Conservation (phyloP, 2,797 vertebrate genomes). For the Graptemys geographica region DNA sequence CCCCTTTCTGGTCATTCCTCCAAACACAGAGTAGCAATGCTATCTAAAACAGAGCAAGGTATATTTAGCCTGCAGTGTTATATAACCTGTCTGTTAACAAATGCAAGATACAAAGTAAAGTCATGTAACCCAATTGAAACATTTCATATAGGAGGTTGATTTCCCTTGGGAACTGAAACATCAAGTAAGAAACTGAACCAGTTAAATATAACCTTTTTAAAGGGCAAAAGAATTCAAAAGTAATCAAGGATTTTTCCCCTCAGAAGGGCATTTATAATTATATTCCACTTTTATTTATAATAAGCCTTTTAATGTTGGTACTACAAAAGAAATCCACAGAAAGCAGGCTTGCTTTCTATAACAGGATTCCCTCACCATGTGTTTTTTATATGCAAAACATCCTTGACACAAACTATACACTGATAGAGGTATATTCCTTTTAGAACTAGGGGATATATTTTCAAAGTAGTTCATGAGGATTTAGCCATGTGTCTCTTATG, state of each 20-base stretch:
- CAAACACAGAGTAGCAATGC: not conserved
- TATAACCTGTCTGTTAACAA: conserved; percentile 78
- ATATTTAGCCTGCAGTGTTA: conserved; percentile 74
- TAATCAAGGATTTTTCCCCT: conserved; percentile 76
- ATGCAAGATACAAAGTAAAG: conserved; percentile 79
- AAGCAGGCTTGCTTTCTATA: conserved; percentile 70
- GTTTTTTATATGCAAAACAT: conserved; percentile 74
- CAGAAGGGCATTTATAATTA: conserved; percentile 79
- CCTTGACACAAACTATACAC: conserved; percentile 44
- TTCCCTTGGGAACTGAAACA: conserved; percentile 78
- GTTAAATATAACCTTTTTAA: conserved; percentile 81
- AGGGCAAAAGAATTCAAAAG: conserved; percentile 80
- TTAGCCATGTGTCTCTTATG: conserved; percentile 44
- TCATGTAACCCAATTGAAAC: conserved; percentile 79
- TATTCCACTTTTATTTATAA: conserved; percentile 80
- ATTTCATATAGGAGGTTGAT: conserved; percentile 75
- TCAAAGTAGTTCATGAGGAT: conserved; percentile 30
- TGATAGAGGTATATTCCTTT: conserved; percentile 56
- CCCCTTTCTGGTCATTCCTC: conserved; percentile 3
- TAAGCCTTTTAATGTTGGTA: conserved; percentile 75
- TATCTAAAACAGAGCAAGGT: conserved; percentile 46
- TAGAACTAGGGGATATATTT: conserved; percentile 49
- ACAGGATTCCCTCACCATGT: conserved; percentile 62
- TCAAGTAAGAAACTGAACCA: conserved; percentile 79
- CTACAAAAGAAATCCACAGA: conserved; percentile 74